Evolutionary conservation across 2,888 invertebrate genomes (phyloP), one percentile per base, ranked within the genome.

Genomic region (Ennomos erosarius): DNA sequence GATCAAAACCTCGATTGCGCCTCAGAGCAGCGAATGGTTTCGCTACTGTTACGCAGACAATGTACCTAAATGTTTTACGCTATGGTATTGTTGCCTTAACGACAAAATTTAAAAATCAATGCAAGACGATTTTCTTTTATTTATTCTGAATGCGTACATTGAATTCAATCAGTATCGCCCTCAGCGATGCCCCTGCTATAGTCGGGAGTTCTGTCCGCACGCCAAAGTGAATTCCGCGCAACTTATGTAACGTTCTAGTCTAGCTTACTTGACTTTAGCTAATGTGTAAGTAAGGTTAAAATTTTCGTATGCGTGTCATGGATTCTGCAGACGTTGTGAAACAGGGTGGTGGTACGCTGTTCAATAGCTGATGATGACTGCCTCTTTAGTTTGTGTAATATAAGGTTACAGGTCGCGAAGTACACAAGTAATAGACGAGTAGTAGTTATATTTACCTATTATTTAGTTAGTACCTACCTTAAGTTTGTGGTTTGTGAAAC

Each of bases 261-360:
- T 36, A n/a, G 11, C 48, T 33, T 13, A 11, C 48, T 43, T 13
- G 43, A 37, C 38, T 46, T 43, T 55, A 43, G 43, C 50, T 51
- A 59, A 55, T 36, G 16, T 10, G 39, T 38, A 37, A 34, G 55
- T 51, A 59, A 59, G 60, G 55, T 40, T 59, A 38, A 12, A 26
- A 33, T 10, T 59, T 16, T 48, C 3, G 52, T 39, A 55, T 55
- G 55, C 49, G 12, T 10, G 55, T 44, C 55, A 49, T 56, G 53
- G 46, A 55, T 49, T 10, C 45, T 49, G 16, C 44, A 13, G 9
- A 58, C 48, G 37, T 55, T 44, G 39, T 39, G 53, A 53, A 49
- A 59, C 49, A 26, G 12, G 35, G 35, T 10, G 43, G 34, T 12
- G 42, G 48, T 37, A 48, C 42, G 11, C 48, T 49, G 39, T 9